These are phyloP conservation scores for Beroe ovata DNA, from an alignment of 37 sponge, comb jelly and placozoan genomes.

Conservation along the genomic window DNA sequence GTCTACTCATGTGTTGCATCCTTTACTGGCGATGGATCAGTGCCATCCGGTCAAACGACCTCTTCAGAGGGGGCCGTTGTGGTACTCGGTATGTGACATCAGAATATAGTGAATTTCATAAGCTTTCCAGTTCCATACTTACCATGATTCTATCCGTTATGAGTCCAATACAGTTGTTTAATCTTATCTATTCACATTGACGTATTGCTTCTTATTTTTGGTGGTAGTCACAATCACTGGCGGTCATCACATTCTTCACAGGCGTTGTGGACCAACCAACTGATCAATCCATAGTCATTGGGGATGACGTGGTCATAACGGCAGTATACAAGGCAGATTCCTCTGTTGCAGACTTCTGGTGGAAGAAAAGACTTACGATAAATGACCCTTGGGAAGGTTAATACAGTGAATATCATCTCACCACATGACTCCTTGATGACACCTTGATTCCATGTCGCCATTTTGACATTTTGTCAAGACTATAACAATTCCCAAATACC, in stretches of 20 bases:
- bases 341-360: background rate
- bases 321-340: constrained; percentile 53
- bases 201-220: background rate
- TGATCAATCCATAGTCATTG: background rate
- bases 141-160: too few relatives aligned
- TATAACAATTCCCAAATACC: too few relatives aligned
- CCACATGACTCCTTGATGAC: too few relatives aligned
- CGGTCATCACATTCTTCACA: too few relatives aligned
- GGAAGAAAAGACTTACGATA: background rate
- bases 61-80: constrained; percentile 12
- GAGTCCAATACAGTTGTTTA: too few relatives aligned
- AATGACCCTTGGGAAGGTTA: background rate
- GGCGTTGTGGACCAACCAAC: too few relatives aligned
- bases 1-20: constrained; percentile 4
- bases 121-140: too few relatives aligned
- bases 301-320: background rate
- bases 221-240: background rate
- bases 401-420: too few relatives aligned
- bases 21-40: background rate
- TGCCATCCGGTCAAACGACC: background rate
- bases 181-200: background rate
- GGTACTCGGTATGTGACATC: constrained; percentile 41
- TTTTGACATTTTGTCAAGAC: too few relatives aligned
- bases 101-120: too few relatives aligned
- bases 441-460: too few relatives aligned